A percentile compares a stretch with the other conserved stretches of the same genome.
Conservation (phyloP, 2,113 vertebrate species). For the Dolichotis patagonum region DNA sequence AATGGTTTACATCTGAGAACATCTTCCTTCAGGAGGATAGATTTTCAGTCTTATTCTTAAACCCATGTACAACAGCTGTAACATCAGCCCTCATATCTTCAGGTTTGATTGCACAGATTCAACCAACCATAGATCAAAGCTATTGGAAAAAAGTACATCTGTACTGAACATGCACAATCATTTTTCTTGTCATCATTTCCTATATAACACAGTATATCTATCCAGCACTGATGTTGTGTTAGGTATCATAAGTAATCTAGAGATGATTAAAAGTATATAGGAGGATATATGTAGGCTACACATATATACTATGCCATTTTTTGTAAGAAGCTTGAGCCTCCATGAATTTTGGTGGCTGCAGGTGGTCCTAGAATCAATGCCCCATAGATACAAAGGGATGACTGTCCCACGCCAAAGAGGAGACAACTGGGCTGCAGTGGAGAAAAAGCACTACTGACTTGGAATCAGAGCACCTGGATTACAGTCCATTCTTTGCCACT, state of each 20-base stretch:
- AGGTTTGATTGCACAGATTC: not conserved
- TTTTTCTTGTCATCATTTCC: not conserved
- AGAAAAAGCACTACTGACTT: not conserved
- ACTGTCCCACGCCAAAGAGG: not conserved
- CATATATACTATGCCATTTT: not conserved
- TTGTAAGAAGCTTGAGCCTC: not conserved
- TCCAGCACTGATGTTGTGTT: not conserved
- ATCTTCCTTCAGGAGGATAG: not conserved
- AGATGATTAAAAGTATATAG: not conserved
- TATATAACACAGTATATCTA: not conserved
- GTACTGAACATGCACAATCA: not conserved
- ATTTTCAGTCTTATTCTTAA: not conserved
- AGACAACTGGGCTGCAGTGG: not conserved
- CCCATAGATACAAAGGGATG: not conserved
- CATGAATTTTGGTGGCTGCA: not conserved
- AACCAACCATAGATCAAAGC: not conserved
- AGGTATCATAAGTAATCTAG: not conserved
- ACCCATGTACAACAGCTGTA: not conserved
- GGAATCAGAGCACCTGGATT: not conserved
- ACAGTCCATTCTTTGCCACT: not conserved
- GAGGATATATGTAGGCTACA: not conserved
- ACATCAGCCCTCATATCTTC: not conserved
- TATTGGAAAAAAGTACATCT: not conserved
- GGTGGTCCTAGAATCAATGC: not conserved
- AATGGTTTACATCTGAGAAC: too few species aligned